These are phyloP conservation scores for Coregonus ussuriensis DNA, from an alignment of 2,797 vertebrate species.

Conservation along the genomic window DNA sequence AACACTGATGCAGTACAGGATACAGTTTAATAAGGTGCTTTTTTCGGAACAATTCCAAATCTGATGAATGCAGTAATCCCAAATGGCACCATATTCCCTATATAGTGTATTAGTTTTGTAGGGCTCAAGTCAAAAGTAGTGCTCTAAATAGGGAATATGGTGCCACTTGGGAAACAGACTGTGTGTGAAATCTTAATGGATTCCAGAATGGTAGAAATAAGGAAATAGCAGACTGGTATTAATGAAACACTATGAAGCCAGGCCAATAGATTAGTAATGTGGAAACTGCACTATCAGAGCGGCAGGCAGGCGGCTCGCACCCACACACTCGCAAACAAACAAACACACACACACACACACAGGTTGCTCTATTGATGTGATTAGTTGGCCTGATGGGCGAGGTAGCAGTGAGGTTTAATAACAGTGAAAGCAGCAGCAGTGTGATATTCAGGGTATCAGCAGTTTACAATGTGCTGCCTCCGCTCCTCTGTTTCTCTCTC, in stretches of 20 bases:
- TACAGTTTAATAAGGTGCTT: constrained; percentile 6
- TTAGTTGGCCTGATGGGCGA: constrained; percentile 63
- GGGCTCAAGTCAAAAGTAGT: not conserved
- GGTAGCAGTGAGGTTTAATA: constrained; percentile 61
- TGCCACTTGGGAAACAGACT: not conserved
- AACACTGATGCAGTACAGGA: constrained; percentile 18
- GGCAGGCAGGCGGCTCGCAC: constrained; percentile 36
- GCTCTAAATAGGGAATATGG: not conserved
- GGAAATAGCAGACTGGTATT: constrained; percentile 26
- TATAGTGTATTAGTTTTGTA: too few species aligned
- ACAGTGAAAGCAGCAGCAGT: constrained; percentile 41
- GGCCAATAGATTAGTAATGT: constrained; percentile 54
- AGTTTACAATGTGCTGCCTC: constrained; percentile 32
- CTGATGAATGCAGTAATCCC: not conserved
- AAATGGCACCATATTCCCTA: not conserved
- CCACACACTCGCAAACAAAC: too few species aligned
- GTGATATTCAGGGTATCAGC: constrained; percentile 50
- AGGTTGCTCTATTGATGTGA: constrained; percentile 55
- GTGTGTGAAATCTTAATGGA: constrained; percentile 9
- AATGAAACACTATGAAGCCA: constrained; percentile 41
- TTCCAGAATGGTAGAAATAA: constrained; percentile 11
- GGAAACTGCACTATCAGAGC: constrained; percentile 58
- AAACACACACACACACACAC: too few species aligned
- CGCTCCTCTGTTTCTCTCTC: constrained; percentile 27
- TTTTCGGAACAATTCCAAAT: constrained; percentile 13